Conservation (phyloP, 2,797 vertebrate species). For the Cephalopachus bancanus region DNA sequence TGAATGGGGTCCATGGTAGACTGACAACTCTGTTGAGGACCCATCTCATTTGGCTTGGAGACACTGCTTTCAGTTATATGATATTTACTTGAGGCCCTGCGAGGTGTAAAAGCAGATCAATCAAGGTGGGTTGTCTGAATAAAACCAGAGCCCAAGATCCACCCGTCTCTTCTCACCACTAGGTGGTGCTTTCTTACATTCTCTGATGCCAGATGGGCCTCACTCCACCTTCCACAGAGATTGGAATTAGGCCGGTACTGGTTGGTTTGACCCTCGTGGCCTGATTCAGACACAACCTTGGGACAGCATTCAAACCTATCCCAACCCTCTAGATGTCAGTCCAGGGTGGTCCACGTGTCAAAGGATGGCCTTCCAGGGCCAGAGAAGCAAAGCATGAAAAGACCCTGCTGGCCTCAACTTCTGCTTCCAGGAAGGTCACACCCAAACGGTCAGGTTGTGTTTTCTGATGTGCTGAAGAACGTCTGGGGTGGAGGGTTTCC, state of each 20-base stretch:
- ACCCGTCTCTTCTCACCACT: background rate
- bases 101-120: background rate
- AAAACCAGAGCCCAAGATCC: background rate
- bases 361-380: background rate
- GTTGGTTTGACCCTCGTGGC: background rate
- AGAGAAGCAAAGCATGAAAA: background rate
- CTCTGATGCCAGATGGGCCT: too few species aligned
- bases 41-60: background rate
- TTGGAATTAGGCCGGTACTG: background rate
- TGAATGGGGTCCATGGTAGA: background rate
- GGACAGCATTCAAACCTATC: background rate
- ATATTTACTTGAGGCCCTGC: background rate
- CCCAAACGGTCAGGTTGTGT: background rate
- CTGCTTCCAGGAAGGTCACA: background rate
- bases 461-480: background rate
- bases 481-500: background rate
- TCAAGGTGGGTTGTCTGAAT: too few species aligned
- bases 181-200: background rate
- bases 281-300: background rate
- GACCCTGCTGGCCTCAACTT: too few species aligned
- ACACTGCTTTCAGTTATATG: background rate
- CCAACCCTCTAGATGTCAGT: background rate
- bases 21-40: rapidly evolving
- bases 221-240: rapidly evolving
- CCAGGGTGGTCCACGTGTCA: background rate